phyloP scores from a whole-genome alignment of 1,140 invertebrate genomes.

The Trissolcus basalis region DNA sequence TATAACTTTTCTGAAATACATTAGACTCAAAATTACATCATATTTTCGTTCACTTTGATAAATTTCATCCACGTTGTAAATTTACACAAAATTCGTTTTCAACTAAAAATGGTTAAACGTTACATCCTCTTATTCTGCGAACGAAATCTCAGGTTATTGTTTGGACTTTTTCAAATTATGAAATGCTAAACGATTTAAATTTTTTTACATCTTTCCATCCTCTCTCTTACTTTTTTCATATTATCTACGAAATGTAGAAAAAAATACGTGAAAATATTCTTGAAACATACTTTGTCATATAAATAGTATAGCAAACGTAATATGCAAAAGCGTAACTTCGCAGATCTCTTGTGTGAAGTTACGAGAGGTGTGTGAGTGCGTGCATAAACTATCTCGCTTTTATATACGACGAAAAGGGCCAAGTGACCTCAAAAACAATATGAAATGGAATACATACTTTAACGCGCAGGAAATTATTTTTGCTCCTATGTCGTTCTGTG shows the following conservation, averaged over 20 bases:
- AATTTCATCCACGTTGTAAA: too few relatives aligned
- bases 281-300: constrained; percentile 17
- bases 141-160: neutral
- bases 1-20: neutral
- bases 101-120: too few relatives aligned
- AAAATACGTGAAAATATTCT: constrained; percentile 21
- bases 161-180: neutral
- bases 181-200: neutral
- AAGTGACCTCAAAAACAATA: too few relatives aligned
- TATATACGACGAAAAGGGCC: too few relatives aligned
- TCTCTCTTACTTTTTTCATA: too few relatives aligned
- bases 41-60: too few relatives aligned
- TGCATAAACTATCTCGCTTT: too few relatives aligned
- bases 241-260: constrained; percentile 7
- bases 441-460: neutral
- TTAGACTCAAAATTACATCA: neutral
- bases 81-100: too few relatives aligned
- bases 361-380: constrained; percentile 8
- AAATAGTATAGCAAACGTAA: constrained; percentile 34
- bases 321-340: constrained; percentile 32
- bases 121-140: too few relatives aligned
- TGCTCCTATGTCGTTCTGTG: too few relatives aligned
- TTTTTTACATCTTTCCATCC: too few relatives aligned
- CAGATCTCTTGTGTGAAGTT: constrained; percentile 28
- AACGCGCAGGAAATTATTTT: neutral